Base-by-base conservation (phyloP, 1,140 invertebrate species). In the Pinna nobilis region DNA sequence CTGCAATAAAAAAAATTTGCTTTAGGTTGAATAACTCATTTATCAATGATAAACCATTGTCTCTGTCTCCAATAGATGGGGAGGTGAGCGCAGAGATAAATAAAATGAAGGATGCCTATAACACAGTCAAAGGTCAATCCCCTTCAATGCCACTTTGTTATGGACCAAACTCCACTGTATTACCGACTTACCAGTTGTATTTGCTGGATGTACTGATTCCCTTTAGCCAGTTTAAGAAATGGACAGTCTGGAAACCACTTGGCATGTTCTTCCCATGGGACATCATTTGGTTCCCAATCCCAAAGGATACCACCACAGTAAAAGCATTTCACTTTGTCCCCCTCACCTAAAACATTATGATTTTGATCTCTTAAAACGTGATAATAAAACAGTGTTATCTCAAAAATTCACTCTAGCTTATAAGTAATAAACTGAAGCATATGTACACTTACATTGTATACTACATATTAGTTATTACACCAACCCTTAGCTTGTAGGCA, bases 211-310 rank as follows among this genome's bases (percentile, higher is more conserved):
- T 53, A 74, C 15, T 47, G 18, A 41, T 74, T 65, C 13, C 72
- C 72, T 15, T 74, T 74, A 33, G 55, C 49, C 1, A 74, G 18
- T 55, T 67, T 68, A 20, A 74, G 18, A 41, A 44, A 74, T 13
- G 72, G 72, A 66, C 82, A 83, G 18, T 74, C 37, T 15, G 75
- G 75, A 41, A 78, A 82, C 67, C 80, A 82, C 20, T 76, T 71
- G 11, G 79, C 81, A 71, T 84, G 83, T 44, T 84, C 83, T 30
- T 68, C 63, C 51, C 61, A 80, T 2, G 82, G 79, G 33, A 80
- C 76, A 69, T 86, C 85, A 4, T 70, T 51, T 2, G 74, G 71
- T 11, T 83, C 76, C 85, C 85, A 86, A 53, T 82, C 78, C 37
- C 77, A 79, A 28, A 86, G 70, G 15, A 76, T 77, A 5, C 80